These are phyloP conservation scores for Thera britannica DNA, from an alignment of 2,888 invertebrate genomes.

Conservation along the genomic window DNA sequence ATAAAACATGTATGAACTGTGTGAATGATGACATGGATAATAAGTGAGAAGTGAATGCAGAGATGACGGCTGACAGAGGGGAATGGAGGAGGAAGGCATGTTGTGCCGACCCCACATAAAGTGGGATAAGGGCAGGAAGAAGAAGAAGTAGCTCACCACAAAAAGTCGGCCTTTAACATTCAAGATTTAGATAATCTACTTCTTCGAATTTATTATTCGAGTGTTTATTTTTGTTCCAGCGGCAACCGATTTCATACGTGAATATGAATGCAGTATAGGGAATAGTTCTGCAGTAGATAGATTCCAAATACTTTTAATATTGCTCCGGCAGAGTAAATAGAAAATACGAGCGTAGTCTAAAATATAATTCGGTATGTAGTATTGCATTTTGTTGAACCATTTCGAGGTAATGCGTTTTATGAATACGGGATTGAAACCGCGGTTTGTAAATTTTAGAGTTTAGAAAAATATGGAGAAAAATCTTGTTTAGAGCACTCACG, in stretches of 20 bases:
- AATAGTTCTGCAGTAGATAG: conserved; percentile 8
- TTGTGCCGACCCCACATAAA: too few relatives aligned
- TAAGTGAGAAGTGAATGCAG: too few relatives aligned
- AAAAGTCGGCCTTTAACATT: too few relatives aligned
- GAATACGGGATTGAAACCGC: conserved; percentile 1
- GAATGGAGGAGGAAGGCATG: too few relatives aligned
- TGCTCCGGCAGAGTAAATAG: conserved; percentile 11
- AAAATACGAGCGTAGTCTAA: conserved; percentile 13
- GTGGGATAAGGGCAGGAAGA: too few relatives aligned
- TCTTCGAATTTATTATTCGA: not conserved
- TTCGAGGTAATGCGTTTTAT: conserved; percentile 14
- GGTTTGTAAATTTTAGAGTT: not conserved
- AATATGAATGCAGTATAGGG: not conserved
- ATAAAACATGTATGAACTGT: too few relatives aligned
- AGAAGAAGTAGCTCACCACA: too few relatives aligned
- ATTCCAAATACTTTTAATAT: conserved; percentile 16
- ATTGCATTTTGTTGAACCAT: conserved; percentile 13
- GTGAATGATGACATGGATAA: too few relatives aligned
- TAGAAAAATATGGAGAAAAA: not conserved
- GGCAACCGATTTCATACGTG: not conserved
- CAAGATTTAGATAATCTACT: not conserved
- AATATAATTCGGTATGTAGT: conserved; percentile 9
- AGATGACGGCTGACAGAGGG: too few relatives aligned
- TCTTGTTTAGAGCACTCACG: not conserved
- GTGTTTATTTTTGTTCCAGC: not conserved